phyloP scores from a whole-genome alignment of 2,888 invertebrate species.

The Troides aeacus region DNA sequence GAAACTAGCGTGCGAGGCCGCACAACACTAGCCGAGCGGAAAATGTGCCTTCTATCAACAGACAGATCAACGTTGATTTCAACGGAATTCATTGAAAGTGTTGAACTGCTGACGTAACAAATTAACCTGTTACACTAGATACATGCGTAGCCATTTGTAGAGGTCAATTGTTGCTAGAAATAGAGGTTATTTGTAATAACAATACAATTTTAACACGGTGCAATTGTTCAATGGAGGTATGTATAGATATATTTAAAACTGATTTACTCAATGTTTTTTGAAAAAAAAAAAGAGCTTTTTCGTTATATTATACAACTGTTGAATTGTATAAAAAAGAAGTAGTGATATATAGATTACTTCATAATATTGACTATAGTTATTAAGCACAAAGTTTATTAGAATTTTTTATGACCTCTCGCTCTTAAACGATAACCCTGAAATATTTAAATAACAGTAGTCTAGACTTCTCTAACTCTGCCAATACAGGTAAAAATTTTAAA shows the following conservation, averaged over 20 bases:
- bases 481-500: no score
- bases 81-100: constrained; percentile 58
- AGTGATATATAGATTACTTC: not conserved
- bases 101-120: constrained; percentile 70
- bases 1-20: constrained; percentile 25
- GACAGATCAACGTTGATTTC: constrained; percentile 33
- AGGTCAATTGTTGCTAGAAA: constrained; percentile 45
- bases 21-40: constrained; percentile 19
- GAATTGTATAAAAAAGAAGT: not conserved
- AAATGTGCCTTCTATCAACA: constrained; percentile 31
- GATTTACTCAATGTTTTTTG: not conserved
- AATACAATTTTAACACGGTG: not conserved
- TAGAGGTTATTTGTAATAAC: constrained; percentile 6
- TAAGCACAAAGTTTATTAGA: no score
- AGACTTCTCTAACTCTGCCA: no score
- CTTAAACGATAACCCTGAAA: no score
- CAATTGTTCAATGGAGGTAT: not conserved
- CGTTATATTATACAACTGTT: no score
- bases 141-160: constrained; percentile 38
- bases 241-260: not conserved
- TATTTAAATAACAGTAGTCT: no score
- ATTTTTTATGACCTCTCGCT: no score
- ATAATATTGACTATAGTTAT: no score
- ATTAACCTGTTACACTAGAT: constrained; percentile 60
- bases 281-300: no score